phyloP scores from a whole-genome alignment of 1,140 invertebrate species.

The Drosophila sechellia region DNA sequence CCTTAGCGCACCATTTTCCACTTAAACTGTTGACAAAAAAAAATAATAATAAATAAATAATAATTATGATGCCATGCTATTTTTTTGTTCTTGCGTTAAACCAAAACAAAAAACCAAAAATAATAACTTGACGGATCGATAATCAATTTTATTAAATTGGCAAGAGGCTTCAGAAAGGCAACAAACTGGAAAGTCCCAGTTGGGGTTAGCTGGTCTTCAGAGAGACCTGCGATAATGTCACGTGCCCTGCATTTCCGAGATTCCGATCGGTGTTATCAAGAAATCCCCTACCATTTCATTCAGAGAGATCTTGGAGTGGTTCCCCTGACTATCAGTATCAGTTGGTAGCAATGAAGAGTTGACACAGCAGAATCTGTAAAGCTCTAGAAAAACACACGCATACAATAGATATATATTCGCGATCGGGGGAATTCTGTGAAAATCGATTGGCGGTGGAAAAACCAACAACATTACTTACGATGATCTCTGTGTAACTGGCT shows the following conservation, averaged over 20 bases:
- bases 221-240: conserved; percentile 35
- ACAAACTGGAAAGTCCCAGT: conserved; percentile 9
- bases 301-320: conserved; percentile 46
- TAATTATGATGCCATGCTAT: conserved; percentile 40
- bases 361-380: conserved; percentile 36
- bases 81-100: conserved; percentile 21
- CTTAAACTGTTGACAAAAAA: conserved; percentile 32
- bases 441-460: conserved; percentile 16
- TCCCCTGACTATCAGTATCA: conserved; percentile 38
- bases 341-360: conserved; percentile 38
- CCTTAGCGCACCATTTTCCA: conserved; percentile 33
- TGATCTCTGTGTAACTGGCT: neutral
- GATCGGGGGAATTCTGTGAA: conserved; percentile 38
- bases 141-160: conserved; percentile 49
- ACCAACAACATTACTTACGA: conserved; percentile 1
- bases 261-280: conserved; percentile 38
- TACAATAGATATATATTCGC: neutral
- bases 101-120: conserved; percentile 40
- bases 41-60: conserved; percentile 34
- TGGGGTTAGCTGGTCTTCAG: conserved; percentile 11
- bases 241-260: conserved; percentile 37
- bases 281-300: conserved; percentile 32
- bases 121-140: conserved; percentile 20
- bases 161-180: conserved; percentile 6
- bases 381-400: conserved; percentile 4